These are phyloP conservation scores for Adrianichthys oophorus DNA, from an alignment of 2,797 vertebrate species.

Conservation along the genomic window DNA sequence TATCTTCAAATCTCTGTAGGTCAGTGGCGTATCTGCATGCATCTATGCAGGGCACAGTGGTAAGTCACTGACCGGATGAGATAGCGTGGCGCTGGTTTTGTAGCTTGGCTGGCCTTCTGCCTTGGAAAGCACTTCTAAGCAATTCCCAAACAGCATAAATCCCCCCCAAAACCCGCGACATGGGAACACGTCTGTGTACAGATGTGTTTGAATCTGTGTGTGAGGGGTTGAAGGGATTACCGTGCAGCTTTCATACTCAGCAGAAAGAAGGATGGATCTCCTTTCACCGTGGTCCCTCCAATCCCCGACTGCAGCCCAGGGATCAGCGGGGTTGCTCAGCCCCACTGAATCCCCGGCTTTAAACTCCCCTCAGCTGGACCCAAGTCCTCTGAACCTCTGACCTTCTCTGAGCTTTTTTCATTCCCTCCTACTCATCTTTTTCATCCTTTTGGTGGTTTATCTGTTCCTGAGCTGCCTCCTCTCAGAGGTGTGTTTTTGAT, in stretches of 20 bases:
- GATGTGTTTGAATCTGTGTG: slow-evolving; percentile 43
- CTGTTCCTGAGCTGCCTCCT: slow-evolving; percentile 26
- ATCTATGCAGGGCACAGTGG: slow-evolving; percentile 31
- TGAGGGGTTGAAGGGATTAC: slow-evolving; percentile 68
- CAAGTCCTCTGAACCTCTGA: slow-evolving; percentile 54
- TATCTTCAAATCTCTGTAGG: slow-evolving; percentile 18
- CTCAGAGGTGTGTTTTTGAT: slow-evolving; percentile 34
- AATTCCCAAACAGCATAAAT: slow-evolving; percentile 75
- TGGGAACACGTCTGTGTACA: slow-evolving; percentile 16
- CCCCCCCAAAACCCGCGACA: slow-evolving; percentile 60
- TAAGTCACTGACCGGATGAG: slow-evolving; percentile 52
- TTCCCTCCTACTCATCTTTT: slow-evolving; percentile 37
- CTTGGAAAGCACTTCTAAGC: slow-evolving; percentile 72
- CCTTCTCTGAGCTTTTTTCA: slow-evolving; percentile 47
- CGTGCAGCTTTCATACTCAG: slow-evolving; percentile 70
- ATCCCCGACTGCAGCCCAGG: slow-evolving; percentile 62
- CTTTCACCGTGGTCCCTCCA: slow-evolving; percentile 55
- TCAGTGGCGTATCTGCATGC: slow-evolving; percentile 21
- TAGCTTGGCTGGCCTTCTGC: slow-evolving; percentile 59
- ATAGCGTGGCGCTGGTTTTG: slow-evolving; percentile 41
- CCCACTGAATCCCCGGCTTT: slow-evolving; percentile 64
- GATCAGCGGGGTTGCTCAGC: slow-evolving; percentile 66
- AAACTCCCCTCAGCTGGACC: slow-evolving; percentile 48
- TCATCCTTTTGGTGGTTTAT: slow-evolving; percentile 37
- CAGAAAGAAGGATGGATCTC: slow-evolving; percentile 67